Conservation (phyloP, 2,888 invertebrate species). For the Clanis bilineata region DNA sequence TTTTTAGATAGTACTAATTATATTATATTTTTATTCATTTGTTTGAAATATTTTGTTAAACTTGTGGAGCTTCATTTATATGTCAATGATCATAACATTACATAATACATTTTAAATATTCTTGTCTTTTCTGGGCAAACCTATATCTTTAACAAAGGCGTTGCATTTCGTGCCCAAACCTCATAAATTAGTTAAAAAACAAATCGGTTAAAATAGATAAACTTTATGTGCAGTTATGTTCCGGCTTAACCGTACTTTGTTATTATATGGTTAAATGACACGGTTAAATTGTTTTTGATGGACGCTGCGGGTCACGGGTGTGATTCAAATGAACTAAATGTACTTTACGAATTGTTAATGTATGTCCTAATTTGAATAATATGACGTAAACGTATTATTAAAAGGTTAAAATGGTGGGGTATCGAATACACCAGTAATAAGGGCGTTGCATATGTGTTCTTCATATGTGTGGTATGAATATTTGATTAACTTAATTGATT, state of each 20-base stretch:
- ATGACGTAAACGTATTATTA: conserved; percentile 1
- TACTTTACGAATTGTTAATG: neutral
- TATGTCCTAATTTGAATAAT: conserved; percentile 10
- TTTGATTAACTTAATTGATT: no score
- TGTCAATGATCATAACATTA: neutral
- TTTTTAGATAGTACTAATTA: no score
- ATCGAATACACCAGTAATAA: neutral
- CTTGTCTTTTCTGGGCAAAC: neutral
- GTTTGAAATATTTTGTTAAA: no score
- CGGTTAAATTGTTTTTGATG: conserved; percentile 13
- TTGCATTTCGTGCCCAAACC: conserved; percentile 61
- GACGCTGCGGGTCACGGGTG: conserved; percentile 65
- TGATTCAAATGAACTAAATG: conserved; percentile 28
- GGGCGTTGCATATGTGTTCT: neutral
- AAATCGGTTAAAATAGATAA: conserved; percentile 73
- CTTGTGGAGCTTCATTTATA: no score
- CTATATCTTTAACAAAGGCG: conserved; percentile 47
- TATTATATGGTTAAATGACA: conserved; percentile 8
- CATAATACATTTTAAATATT: neutral
- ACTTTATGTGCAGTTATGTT: conserved; percentile 42
- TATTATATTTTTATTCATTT: no score
- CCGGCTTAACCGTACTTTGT: neutral
- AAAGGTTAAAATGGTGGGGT: neutral
- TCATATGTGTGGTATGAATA: neutral
- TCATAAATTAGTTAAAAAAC: conserved; percentile 80